Percentiles rank a stretch among this genome's conserved stretches.
Evolutionary conservation across 1,140 invertebrate species (phyloP).

Genomic region (Choristoneura fumiferana): DNA sequence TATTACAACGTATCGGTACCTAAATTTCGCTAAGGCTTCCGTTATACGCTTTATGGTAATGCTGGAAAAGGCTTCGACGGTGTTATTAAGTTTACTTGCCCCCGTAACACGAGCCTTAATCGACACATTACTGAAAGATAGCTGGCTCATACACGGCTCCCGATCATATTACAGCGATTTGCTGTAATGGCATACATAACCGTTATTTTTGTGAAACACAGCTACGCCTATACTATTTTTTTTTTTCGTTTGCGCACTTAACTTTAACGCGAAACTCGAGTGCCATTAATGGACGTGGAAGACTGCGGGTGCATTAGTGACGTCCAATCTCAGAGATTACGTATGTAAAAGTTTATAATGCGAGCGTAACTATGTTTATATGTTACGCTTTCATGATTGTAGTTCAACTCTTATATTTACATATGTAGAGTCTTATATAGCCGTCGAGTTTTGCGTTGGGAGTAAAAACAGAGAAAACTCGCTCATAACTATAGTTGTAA

Average conservation of each 20-base stretch:
- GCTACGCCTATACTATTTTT: too few species aligned
- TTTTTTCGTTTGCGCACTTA: not conserved
- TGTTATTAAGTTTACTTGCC: constrained; percentile 27
- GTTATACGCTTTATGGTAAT: constrained; percentile 68
- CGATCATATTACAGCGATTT: constrained; percentile 13
- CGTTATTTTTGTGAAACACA: constrained; percentile 11
- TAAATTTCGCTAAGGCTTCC: constrained; percentile 46
- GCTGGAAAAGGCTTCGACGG: constrained; percentile 35
- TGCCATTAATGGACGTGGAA: not conserved
- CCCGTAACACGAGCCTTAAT: constrained; percentile 30
- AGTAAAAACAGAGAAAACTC: too few species aligned
- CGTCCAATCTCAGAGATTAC: not conserved
- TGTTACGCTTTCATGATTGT: too few species aligned
- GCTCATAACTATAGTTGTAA: too few species aligned
- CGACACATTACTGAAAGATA: constrained; percentile 32
- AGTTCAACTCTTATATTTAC: too few species aligned
- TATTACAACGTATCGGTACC: constrained; percentile 33
- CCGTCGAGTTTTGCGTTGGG: too few species aligned
- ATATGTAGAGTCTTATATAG: too few species aligned
- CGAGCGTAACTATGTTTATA: too few species aligned
- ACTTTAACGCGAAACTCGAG: not conserved
- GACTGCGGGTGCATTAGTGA: too few species aligned
- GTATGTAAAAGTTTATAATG: too few species aligned
- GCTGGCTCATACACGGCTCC: not conserved
- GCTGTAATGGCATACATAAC: constrained; percentile 6